Evolutionary conservation across 2,888 invertebrate genomes (phyloP).

Genomic region (Lithophane semibrunnea): DNA sequence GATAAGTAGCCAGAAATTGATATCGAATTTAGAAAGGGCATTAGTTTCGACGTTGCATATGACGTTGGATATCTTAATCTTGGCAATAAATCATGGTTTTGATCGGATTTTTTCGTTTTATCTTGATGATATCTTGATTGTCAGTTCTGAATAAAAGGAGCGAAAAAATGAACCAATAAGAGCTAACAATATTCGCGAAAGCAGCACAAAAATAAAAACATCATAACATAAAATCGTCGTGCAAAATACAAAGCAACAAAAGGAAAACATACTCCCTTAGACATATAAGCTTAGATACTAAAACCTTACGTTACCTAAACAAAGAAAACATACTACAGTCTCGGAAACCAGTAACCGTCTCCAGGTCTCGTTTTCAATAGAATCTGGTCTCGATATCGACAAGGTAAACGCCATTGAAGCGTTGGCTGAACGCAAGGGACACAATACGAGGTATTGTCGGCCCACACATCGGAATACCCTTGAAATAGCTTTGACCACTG

Average conservation of each 20-base stretch:
- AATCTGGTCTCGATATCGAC: slow-evolving; percentile 47
- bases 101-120: slow-evolving; percentile 8
- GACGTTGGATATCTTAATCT: slow-evolving; percentile 2
- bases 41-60: slow-evolving; percentile 34
- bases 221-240: not conserved
- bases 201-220: not conserved
- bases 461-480: slow-evolving; percentile 58
- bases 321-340: slow-evolving; percentile 22
- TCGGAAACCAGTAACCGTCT: slow-evolving; percentile 32
- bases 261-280: not conserved
- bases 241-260: slow-evolving; percentile 25
- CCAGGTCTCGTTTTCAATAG: slow-evolving; percentile 52
- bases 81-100: not conserved
- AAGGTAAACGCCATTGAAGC: slow-evolving; percentile 45
- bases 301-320: slow-evolving; percentile 15
- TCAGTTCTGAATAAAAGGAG: not conserved
- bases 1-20: slow-evolving; percentile 33
- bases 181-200: not conserved
- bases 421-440: slow-evolving; percentile 35
- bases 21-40: slow-evolving; percentile 39
- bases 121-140: not conserved
- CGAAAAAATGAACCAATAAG: not conserved
- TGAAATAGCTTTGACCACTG: slow-evolving; percentile 54
- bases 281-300: slow-evolving; percentile 20
- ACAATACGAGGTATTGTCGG: slow-evolving; percentile 58